A percentile compares a stretch with the other conserved stretches of the same genome.
phyloP scores from a whole-genome alignment of 2,888 invertebrate species.

The Heliconius sara region DNA sequence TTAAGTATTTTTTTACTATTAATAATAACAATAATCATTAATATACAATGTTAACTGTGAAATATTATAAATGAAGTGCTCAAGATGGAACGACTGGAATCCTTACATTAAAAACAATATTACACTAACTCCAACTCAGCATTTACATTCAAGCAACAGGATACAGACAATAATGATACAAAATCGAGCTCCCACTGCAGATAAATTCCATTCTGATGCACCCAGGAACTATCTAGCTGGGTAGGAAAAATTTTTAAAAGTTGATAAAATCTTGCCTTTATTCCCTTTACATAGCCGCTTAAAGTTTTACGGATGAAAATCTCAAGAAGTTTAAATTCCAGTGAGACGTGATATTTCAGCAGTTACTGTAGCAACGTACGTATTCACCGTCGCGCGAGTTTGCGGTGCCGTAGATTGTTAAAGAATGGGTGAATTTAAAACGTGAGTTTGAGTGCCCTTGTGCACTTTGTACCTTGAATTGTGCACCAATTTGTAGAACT shows the following conservation, averaged over 20 bases:
- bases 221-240: conserved; percentile 18
- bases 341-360: conserved; percentile 50
- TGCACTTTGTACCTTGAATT: conserved; percentile 35
- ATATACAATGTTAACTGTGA: not conserved
- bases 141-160: not conserved
- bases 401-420: conserved; percentile 42
- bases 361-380: conserved; percentile 24
- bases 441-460: conserved; percentile 30
- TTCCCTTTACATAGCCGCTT: conserved; percentile 48
- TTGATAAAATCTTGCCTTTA: conserved; percentile 50
- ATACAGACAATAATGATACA: not conserved
- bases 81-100: not conserved
- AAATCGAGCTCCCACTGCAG: conserved; percentile 25
- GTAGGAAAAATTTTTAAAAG: conserved; percentile 44
- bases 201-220: conserved; percentile 39
- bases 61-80: not conserved
- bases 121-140: not conserved
- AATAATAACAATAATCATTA: not conserved
- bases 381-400: conserved; percentile 38
- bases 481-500: conserved; percentile 28
- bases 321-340: conserved; percentile 49
- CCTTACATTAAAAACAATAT: not conserved
- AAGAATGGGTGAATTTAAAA: conserved; percentile 43
- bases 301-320: conserved; percentile 50
- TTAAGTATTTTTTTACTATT: too few relatives aligned